Percentiles rank a stretch among this genome's conserved stretches.
Conservation (phyloP, 2,113 vertebrate species). For the Hemibagrus wyckioides region DNA sequence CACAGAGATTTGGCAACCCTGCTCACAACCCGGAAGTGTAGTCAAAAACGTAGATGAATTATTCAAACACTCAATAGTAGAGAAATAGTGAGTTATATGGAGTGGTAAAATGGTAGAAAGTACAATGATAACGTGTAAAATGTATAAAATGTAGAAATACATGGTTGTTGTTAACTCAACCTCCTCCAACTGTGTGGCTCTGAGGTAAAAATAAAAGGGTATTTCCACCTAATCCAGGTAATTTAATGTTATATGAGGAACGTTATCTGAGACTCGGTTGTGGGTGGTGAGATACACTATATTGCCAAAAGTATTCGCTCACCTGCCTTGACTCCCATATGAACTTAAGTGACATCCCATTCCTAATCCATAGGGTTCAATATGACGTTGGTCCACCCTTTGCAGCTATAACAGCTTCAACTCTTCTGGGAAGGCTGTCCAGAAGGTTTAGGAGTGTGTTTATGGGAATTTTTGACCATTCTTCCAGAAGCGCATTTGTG, state of each 20-base stretch:
- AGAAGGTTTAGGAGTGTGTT: no score
- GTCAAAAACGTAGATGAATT: background rate
- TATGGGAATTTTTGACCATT: no score
- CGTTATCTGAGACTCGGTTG: background rate
- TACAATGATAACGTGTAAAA: background rate
- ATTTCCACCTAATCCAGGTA: background rate
- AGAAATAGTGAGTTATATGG: background rate
- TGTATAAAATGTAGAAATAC: background rate
- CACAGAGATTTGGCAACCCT: background rate
- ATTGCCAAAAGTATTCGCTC: no score
- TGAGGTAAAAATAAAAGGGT: background rate
- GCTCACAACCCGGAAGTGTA: background rate
- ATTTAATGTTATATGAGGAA: background rate
- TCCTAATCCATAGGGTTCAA: no score
- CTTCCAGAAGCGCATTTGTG: no score
- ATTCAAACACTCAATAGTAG: no score
- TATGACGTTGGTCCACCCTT: no score
- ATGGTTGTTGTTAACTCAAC: background rate
- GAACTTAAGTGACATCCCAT: no score
- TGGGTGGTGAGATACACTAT: background rate
- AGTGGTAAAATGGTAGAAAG: background rate
- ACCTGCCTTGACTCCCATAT: no score
- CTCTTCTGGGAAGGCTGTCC: no score
- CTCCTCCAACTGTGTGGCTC: background rate
- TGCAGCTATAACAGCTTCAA: no score